These are phyloP conservation scores for Calcarius ornatus DNA, from an alignment of 2,113 vertebrate genomes.

Conservation along the genomic window DNA sequence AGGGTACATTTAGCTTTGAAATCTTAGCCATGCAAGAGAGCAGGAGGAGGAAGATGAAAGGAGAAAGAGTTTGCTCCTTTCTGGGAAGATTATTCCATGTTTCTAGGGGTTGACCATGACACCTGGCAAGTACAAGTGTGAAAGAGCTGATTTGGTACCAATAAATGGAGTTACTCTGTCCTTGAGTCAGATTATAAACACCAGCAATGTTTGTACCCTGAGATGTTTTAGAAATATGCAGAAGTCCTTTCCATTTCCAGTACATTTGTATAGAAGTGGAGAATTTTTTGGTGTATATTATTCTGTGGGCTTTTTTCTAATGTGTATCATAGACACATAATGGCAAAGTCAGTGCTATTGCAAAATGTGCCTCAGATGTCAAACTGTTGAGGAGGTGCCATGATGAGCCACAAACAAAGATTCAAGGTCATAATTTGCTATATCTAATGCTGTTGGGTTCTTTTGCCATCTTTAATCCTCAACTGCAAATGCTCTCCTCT, in stretches of 20 bases:
- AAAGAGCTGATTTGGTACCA: not conserved
- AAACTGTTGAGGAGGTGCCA: not conserved
- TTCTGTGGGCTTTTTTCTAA: not conserved
- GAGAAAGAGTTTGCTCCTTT: not conserved
- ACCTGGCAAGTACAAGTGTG: not conserved
- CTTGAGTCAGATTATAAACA: not conserved
- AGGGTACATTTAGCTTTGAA: not conserved
- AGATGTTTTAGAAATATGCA: not conserved
- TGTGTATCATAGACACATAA: accelerated
- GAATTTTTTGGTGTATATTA: accelerated
- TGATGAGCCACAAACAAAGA: not conserved
- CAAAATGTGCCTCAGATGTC: not conserved
- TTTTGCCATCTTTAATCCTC: not conserved
- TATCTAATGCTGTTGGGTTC: not conserved
- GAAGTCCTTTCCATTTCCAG: not conserved
- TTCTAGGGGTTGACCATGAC: not conserved
- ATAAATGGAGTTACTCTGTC: not conserved
- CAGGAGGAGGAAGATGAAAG: not conserved
- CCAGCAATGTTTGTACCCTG: not conserved
- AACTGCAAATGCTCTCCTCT: not conserved
- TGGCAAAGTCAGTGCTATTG: not conserved
- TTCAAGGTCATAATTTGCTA: not conserved
- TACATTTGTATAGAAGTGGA: not conserved
- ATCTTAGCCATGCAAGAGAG: not conserved
- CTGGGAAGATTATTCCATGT: not conserved